A percentile compares a stretch with the other conserved stretches of the same genome.
These are phyloP conservation scores for Aramus guarauna DNA, from an alignment of 2,113 vertebrate species.

Conservation along the genomic window DNA sequence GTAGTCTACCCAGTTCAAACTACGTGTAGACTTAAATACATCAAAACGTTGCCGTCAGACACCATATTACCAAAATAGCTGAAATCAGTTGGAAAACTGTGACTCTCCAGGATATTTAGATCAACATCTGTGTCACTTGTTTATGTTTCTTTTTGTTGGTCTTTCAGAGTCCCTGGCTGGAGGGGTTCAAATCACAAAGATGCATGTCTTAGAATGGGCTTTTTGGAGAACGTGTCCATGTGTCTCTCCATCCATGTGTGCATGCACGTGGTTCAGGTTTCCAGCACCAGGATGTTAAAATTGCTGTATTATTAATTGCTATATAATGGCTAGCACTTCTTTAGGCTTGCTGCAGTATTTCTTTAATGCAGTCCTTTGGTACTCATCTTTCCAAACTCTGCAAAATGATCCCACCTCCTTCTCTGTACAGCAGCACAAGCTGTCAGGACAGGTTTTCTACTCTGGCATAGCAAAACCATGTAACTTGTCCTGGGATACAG, in stretches of 20 bases:
- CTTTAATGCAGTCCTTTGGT: not conserved
- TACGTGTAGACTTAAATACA: not conserved
- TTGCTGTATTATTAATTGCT: not conserved
- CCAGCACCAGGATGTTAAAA: not conserved
- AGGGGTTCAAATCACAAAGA: not conserved
- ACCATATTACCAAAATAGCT: not conserved
- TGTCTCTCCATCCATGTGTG: not conserved
- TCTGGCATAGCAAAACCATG: not conserved
- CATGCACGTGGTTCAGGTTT: not conserved
- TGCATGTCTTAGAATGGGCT: not conserved
- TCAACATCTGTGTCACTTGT: not conserved
- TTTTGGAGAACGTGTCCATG: not conserved
- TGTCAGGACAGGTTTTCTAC: not conserved
- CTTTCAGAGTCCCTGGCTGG: not conserved
- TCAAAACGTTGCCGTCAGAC: not conserved
- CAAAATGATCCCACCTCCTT: not conserved
- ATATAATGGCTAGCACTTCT: not conserved
- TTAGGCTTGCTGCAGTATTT: not conserved
- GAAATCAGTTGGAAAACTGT: not conserved
- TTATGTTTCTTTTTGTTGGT: not conserved
- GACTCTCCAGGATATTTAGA: not conserved
- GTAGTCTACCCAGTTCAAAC: not conserved
- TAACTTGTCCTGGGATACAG: not conserved
- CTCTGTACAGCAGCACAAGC: not conserved
- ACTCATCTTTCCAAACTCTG: not conserved